Evolutionary conservation across 1,140 invertebrate species (phyloP).

Genomic region (Epicauta chinensis): DNA sequence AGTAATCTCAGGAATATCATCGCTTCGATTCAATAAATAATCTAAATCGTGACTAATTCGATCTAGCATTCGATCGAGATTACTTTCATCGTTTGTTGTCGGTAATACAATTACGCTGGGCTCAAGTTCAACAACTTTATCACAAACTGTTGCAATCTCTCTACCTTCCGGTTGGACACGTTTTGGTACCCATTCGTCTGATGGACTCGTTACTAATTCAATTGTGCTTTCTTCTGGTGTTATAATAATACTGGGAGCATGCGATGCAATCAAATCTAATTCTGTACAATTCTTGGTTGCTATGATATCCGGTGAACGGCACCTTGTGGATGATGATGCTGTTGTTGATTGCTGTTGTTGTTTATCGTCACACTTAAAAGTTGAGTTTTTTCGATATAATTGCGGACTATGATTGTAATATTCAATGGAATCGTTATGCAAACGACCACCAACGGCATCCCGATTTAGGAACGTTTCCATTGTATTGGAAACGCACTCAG

Average conservation of each 20-base stretch:
- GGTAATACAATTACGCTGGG: background rate
- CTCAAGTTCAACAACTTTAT: conserved; percentile 5
- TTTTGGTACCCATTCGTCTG: no score
- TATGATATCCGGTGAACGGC: conserved; percentile 36
- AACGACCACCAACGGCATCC: conserved; percentile 22
- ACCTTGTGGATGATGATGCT: background rate
- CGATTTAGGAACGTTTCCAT: conserved; percentile 6
- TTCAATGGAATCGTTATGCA: conserved; percentile 5
- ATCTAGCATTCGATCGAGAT: conserved; percentile 37
- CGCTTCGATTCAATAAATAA: conserved; percentile 35
- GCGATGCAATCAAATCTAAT: conserved; percentile 36
- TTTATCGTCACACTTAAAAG: no score
- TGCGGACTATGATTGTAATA: no score
- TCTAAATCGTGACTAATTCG: conserved; percentile 39
- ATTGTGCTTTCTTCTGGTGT: conserved; percentile 20
- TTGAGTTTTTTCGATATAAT: no score
- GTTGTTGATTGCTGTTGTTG: no score
- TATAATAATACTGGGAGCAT: conserved; percentile 22
- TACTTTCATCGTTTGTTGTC: conserved; percentile 13
- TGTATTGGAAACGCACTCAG: conserved; percentile 5
- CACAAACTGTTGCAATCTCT: no score
- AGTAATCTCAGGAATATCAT: no score
- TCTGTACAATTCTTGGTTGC: conserved; percentile 31
- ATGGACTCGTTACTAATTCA: no score
- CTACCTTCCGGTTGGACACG: no score